Conservation (phyloP, 2,888 invertebrate species). For the Andrena trimmerana region DNA sequence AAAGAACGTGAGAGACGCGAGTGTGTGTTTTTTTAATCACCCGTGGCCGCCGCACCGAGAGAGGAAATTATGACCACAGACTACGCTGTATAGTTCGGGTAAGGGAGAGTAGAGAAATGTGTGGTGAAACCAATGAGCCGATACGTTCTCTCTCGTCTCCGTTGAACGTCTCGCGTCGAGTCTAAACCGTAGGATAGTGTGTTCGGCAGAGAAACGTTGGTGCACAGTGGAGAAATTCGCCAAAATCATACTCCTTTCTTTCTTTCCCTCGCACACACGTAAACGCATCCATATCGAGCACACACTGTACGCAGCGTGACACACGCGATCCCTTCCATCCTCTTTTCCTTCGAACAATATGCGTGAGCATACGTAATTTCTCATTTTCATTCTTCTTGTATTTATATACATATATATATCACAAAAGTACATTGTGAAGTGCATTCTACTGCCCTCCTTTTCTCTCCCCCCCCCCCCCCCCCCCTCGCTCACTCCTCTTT, state of each 20-base stretch:
- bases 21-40: constrained; percentile 73
- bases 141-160: constrained; percentile 41
- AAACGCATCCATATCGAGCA: neutral
- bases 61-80: constrained; percentile 40
- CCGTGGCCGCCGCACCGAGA: constrained; percentile 56
- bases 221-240: constrained; percentile 30
- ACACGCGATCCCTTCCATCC: constrained; percentile 26
- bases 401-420: constrained; percentile 13
- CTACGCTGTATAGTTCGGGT: constrained; percentile 48
- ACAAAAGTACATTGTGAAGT: constrained; percentile 52
- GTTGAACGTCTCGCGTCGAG: constrained; percentile 11
- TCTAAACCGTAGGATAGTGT: constrained; percentile 13
- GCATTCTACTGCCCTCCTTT: constrained; percentile 37
- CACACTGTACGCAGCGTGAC: constrained; percentile 3
- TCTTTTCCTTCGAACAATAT: constrained; percentile 58
- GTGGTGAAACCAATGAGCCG: constrained; percentile 54
- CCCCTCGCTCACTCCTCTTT: constrained; percentile 34
- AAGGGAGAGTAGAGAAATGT: constrained; percentile 57
- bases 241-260: constrained; percentile 40
- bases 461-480: constrained; percentile 30
- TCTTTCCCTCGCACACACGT: constrained; percentile 17
- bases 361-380: constrained; percentile 61
- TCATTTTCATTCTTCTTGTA: constrained; percentile 49
- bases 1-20: constrained; percentile 68
- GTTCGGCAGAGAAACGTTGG: constrained; percentile 26